Percentiles rank a stretch among this genome's conserved stretches.
Conservation (phyloP, 2,888 invertebrate genomes). For the Emmelina monodactyla region DNA sequence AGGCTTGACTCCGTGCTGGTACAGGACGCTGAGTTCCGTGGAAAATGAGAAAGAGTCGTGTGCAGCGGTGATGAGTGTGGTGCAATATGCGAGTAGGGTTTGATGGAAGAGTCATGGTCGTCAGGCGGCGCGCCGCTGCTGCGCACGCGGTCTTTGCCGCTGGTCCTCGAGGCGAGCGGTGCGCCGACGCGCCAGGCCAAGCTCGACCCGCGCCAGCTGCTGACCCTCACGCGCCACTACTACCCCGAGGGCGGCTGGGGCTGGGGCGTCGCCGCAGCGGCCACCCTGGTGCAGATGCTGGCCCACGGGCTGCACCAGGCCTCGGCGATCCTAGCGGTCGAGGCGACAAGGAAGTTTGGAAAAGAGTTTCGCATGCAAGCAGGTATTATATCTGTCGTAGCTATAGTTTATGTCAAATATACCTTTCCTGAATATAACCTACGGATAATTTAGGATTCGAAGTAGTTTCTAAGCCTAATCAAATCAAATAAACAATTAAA, state of each 20-base stretch:
- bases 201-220: slow-evolving; percentile 64
- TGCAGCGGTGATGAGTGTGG: slow-evolving; percentile 43
- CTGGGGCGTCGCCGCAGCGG: slow-evolving; percentile 79
- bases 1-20: background rate
- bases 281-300: slow-evolving; percentile 75
- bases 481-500: too few species aligned
- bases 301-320: slow-evolving; percentile 78
- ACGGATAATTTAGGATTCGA: too few species aligned
- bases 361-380: slow-evolving; percentile 67
- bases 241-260: slow-evolving; percentile 92
- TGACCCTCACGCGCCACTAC: slow-evolving; percentile 80
- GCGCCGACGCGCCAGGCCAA: slow-evolving; percentile 54
- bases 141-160: slow-evolving; percentile 73
- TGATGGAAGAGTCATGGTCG: slow-evolving; percentile 66
- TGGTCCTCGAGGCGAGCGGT: slow-evolving; percentile 64
- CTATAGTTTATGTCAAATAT: too few species aligned
- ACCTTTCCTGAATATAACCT: too few species aligned
- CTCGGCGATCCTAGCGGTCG: slow-evolving; percentile 67
- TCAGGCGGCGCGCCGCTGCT: slow-evolving; percentile 68
- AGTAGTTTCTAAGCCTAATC: too few species aligned
- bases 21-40: background rate
- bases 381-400: slow-evolving; percentile 66
- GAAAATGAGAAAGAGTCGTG: slow-evolving; percentile 35
- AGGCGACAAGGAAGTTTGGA: slow-evolving; percentile 68
- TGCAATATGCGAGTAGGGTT: slow-evolving; percentile 56